phyloP scores from a whole-genome alignment of 2,888 invertebrate genomes.

The Caenorhabditis becei region DNA sequence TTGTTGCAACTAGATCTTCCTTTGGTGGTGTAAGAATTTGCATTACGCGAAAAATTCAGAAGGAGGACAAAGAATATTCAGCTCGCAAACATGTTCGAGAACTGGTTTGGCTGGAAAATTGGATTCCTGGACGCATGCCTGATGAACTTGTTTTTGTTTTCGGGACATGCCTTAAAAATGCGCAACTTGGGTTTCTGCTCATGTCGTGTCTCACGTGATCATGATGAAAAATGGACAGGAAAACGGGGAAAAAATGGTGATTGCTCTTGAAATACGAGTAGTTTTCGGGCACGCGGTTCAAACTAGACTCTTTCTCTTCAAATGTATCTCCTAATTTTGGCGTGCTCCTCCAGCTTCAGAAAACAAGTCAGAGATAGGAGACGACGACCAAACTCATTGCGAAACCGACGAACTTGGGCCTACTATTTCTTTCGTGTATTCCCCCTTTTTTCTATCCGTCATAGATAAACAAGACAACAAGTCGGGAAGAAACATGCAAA shows the following conservation, averaged over 20 bases:
- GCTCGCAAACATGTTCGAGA: not conserved
- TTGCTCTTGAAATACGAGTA: slow-evolving; percentile 60
- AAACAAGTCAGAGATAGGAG: slow-evolving; percentile 34
- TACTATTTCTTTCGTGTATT: not conserved
- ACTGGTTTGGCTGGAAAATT: slow-evolving; percentile 18
- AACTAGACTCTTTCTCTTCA: slow-evolving; percentile 52
- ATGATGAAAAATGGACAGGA: slow-evolving; percentile 40
- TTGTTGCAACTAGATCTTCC: too few relatives aligned
- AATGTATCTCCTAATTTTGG: slow-evolving; percentile 51
- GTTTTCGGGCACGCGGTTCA: slow-evolving; percentile 38
- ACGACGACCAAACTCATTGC: slow-evolving; percentile 45
- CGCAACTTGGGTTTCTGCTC: slow-evolving; percentile 18
- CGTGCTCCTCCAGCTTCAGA: slow-evolving; percentile 25
- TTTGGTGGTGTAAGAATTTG: too few relatives aligned
- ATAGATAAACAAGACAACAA: slow-evolving; percentile 3
- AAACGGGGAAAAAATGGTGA: slow-evolving; percentile 48
- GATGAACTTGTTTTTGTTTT: slow-evolving; percentile 51
- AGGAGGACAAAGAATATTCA: too few relatives aligned
- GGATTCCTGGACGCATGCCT: slow-evolving; percentile 19
- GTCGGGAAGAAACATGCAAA: not conserved
- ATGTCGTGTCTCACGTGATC: slow-evolving; percentile 13
- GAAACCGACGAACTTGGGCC: slow-evolving; percentile 17
- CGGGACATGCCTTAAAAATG: slow-evolving; percentile 7
- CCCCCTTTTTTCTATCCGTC: not conserved
- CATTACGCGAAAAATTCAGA: too few relatives aligned